Evolutionary conservation across 30 jellyfish, hydroid and myxozoan species (phyloP).

Genomic region (Calvadosia cruxmelitensis): DNA sequence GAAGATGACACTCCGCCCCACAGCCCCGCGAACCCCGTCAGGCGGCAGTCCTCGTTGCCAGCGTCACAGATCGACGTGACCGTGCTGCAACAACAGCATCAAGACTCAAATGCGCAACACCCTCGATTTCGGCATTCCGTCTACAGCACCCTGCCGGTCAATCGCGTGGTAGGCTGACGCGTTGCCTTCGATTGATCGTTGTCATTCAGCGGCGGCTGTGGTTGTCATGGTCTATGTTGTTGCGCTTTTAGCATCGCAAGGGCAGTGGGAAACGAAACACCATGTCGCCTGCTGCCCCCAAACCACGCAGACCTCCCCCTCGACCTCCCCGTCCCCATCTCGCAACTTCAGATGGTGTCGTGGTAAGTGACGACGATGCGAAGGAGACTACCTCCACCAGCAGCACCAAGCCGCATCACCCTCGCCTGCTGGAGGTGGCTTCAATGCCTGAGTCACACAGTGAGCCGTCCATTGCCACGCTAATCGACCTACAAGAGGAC

Average conservation of each 20-base stretch:
- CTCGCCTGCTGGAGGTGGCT: constrained; percentile 11
- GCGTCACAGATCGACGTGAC: constrained; percentile 8
- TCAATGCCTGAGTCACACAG: constrained; percentile 20
- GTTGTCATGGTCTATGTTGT: too few relatives aligned
- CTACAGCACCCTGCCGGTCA: constrained; percentile 47
- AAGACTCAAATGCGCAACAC: too few relatives aligned
- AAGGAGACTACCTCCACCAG: background rate
- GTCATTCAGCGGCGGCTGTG: too few relatives aligned
- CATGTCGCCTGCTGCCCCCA: constrained; percentile 2
- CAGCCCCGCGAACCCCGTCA: constrained; percentile 6
- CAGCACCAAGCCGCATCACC: constrained; percentile 7
- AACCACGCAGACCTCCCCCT: constrained; percentile 3
- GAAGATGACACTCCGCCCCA: background rate
- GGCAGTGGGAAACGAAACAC: background rate
- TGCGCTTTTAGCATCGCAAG: background rate
- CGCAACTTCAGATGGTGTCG: background rate
- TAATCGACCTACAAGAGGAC: constrained; percentile 10
- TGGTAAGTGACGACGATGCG: background rate
- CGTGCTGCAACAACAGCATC: background rate
- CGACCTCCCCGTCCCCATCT: constrained; percentile 19
- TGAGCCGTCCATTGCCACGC: constrained; percentile 14
- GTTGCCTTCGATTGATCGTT: too few relatives aligned
- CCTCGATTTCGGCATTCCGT: constrained; percentile 39
- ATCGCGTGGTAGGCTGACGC: constrained; percentile 33
- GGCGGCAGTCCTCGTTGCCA: constrained; percentile 30